A percentile compares a stretch with the other conserved stretches of the same genome.
These are phyloP conservation scores for Tipula lateralis DNA, from an alignment of 2,888 invertebrate genomes.

Conservation along the genomic window DNA sequence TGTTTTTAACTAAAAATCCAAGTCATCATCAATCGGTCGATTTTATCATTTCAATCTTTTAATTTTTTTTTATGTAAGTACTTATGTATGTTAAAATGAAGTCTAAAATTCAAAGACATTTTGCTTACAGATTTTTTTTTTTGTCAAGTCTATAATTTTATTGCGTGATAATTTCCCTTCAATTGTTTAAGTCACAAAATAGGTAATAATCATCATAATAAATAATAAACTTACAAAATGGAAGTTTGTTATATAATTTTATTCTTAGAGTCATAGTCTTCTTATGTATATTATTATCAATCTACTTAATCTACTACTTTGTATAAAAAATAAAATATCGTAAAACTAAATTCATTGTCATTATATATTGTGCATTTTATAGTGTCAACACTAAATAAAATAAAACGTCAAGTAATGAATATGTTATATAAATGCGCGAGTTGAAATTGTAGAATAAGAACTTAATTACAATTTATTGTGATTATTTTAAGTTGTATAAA, in stretches of 20 bases:
- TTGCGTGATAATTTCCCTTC: conserved; percentile 24
- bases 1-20: background rate
- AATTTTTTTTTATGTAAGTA: background rate
- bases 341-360: conserved; percentile 11
- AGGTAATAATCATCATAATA: background rate
- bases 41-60: background rate
- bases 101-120: background rate
- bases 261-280: background rate
- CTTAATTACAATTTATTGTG: conserved; percentile 19
- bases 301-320: background rate
- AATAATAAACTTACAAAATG: conserved; percentile 13
- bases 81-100: background rate
- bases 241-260: background rate
- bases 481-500: background rate
- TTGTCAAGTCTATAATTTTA: conserved; percentile 24
- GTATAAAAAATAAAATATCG: background rate
- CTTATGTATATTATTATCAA: background rate
- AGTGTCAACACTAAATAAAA: background rate
- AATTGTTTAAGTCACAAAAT: conserved; percentile 14
- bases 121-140: conserved; percentile 9
- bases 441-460: background rate
- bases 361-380: background rate
- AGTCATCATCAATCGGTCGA: conserved; percentile 19
- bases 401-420: background rate
- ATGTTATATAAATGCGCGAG: background rate